These are phyloP conservation scores for Hippocampus abdominalis DNA, from an alignment of 2,113 vertebrate genomes.

Conservation along the genomic window DNA sequence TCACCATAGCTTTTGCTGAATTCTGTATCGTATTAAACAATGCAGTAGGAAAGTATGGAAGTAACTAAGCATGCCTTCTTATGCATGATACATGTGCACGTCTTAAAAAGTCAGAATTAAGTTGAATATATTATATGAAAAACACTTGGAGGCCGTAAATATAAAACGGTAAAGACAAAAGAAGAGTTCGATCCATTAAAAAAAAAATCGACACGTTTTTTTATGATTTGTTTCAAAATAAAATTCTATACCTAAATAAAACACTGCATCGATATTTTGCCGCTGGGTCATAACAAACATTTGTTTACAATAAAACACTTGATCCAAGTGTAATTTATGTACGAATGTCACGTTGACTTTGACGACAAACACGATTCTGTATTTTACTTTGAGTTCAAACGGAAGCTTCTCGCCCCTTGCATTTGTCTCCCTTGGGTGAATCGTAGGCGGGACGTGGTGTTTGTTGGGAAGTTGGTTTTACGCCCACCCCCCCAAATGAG, in stretches of 20 bases:
- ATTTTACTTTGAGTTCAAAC: conserved; percentile 17
- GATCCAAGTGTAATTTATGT: neutral
- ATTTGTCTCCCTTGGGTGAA: neutral
- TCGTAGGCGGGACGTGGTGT: conserved; percentile 25
- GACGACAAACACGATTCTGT: neutral
- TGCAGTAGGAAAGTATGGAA: too few relatives aligned
- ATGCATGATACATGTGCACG: too few relatives aligned
- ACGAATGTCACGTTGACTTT: neutral
- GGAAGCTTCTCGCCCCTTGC: neutral
- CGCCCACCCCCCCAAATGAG: conserved; percentile 33
- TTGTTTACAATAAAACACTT: neutral
- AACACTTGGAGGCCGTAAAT: too few relatives aligned
- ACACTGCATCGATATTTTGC: neutral
- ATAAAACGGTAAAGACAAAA: too few relatives aligned
- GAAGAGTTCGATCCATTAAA: too few relatives aligned
- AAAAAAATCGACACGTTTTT: too few relatives aligned
- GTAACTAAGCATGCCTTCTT: too few relatives aligned
- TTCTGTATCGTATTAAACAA: too few relatives aligned
- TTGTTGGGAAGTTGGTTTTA: conserved; percentile 43
- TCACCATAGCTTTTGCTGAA: too few relatives aligned
- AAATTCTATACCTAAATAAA: neutral
- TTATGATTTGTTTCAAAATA: neutral
- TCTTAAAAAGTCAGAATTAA: too few relatives aligned
- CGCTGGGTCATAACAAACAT: neutral
- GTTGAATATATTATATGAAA: too few relatives aligned